phyloP scores from a whole-genome alignment of 35 echinoderm and acorn worm genomes.

The Holothuria glaberrima region DNA sequence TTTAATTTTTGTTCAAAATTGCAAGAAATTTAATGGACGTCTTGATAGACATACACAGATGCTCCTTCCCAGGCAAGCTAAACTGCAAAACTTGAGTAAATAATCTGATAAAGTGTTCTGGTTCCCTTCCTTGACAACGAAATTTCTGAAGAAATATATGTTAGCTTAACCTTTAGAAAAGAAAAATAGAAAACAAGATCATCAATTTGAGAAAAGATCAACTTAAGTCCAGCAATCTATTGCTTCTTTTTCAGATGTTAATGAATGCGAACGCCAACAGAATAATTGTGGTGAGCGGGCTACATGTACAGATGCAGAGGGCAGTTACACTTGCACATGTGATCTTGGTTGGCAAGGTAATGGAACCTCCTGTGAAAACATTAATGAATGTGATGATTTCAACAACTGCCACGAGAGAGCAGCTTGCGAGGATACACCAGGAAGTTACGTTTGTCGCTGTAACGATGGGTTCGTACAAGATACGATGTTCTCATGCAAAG shows the following conservation, averaged over 20 bases:
- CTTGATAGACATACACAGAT: too few relatives aligned
- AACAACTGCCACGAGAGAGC: conserved; percentile 48
- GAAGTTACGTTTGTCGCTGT: conserved; percentile 62
- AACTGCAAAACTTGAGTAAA: too few relatives aligned
- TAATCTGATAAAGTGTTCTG: too few relatives aligned
- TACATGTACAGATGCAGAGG: conserved; percentile 59
- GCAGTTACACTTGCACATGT: conserved; percentile 66
- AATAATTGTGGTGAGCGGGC: conserved; percentile 58
- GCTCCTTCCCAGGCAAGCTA: too few relatives aligned
- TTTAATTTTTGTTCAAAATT: too few relatives aligned
- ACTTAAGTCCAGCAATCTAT: background rate
- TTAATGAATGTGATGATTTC: conserved; percentile 57
- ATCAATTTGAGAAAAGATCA: too few relatives aligned
- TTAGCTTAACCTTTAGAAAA: too few relatives aligned
- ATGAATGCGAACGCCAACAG: conserved; percentile 58
- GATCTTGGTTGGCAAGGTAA: conserved; percentile 56
- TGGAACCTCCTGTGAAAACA: conserved; percentile 17
- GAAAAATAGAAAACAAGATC: too few relatives aligned
- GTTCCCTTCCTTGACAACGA: too few relatives aligned
- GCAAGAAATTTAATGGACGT: too few relatives aligned
- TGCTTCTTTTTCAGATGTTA: conserved; percentile 44
- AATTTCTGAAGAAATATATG: too few relatives aligned
- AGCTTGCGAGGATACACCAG: conserved; percentile 41
- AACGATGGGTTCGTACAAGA: conserved; percentile 41
- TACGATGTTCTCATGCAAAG: conserved; percentile 11